Percentiles rank a stretch among this genome's conserved stretches.
Evolutionary conservation across 2,113 vertebrate species (phyloP).

Genomic region (Pardalotus punctatus): DNA sequence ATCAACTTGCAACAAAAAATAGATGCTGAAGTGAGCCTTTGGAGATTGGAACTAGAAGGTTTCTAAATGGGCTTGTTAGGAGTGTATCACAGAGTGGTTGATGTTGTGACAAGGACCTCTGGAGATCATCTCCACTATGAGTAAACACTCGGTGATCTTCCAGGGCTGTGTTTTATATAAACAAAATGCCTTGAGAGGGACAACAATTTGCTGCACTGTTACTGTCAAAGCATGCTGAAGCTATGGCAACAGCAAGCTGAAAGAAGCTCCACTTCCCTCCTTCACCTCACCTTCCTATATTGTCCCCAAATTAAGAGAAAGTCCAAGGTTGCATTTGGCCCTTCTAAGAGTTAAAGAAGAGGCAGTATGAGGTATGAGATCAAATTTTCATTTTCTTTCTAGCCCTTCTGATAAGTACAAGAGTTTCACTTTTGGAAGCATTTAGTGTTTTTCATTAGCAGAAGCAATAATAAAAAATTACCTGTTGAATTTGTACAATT

Average conservation of each 20-base stretch:
- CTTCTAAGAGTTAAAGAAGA: not conserved
- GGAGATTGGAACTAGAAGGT: not conserved
- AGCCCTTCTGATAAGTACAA: not conserved
- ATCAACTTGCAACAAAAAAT: not conserved
- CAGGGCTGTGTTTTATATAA: constrained; percentile 49
- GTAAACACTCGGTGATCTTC: constrained; percentile 60
- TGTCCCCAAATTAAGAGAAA: not conserved
- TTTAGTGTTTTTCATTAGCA: not conserved
- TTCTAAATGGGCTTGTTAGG: not conserved
- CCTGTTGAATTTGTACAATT: not conserved
- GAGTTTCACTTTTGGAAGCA: not conserved
- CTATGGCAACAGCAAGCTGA: not conserved
- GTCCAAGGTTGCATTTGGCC: not conserved
- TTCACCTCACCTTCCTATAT: not conserved
- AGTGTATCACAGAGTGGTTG: not conserved
- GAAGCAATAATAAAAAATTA: not conserved
- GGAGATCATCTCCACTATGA: not conserved
- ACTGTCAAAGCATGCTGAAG: constrained; percentile 5
- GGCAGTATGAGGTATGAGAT: not conserved
- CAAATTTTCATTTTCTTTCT: not conserved
- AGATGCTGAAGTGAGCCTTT: not conserved
- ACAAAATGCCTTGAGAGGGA: constrained; percentile 45
- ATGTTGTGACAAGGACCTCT: not conserved
- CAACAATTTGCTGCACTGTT: constrained; percentile 20
- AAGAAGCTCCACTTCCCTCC: not conserved